Evolutionary conservation across 2,888 invertebrate genomes (phyloP), one percentile per base, ranked within the genome.

Genomic region (Lycophotia porphyrea): DNA sequence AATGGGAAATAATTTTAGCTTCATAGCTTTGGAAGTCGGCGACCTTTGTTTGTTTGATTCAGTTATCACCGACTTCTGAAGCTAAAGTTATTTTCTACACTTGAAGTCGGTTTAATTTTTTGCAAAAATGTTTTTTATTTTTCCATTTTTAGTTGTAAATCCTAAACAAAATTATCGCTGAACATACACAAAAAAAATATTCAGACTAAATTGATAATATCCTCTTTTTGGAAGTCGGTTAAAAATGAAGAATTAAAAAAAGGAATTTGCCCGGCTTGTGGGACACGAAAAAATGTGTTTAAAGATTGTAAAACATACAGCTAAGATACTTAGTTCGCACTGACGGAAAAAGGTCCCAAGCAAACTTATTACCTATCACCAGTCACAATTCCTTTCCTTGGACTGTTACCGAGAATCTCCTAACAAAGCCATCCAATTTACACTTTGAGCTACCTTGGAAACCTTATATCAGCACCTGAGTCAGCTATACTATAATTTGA

Each of bases 361-460:
- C 15, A 5, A 65, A 71, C 31, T 66, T 66, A 78, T 78, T 36
- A 31, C 36, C 27, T 36, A 42, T 13, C 8, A n/a, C 21, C 34
- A 52, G 27, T 65, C 65, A 71, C 65, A 36, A 78, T 71, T 65
- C 36, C 58, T 31, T n/a, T 36, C 42, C 36, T 65, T 21, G 36
- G 13, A 31, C 36, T 66, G 49, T 61, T 31, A 60, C 24, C 44
- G 60, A 61, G 31, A 52, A 49, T 31, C 8, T n/a, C 21, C 21
- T 72, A 44, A 66, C 60, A 61, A 66, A 52, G 44, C 44, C 49
- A 52, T 60, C 42, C 80, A 80, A 68, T 80, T 78, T 60, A 68
- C 36, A 65, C 47, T 80, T 71, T n/a, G 21, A 70, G 39, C 27
- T 44, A 71, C 49, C 42, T 60, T 61, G 31, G 11, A 44, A 42